Percentiles rank a stretch among this genome's conserved stretches.
phyloP scores from a whole-genome alignment of 2,888 invertebrate species.

The Cheilosia vulpina region DNA sequence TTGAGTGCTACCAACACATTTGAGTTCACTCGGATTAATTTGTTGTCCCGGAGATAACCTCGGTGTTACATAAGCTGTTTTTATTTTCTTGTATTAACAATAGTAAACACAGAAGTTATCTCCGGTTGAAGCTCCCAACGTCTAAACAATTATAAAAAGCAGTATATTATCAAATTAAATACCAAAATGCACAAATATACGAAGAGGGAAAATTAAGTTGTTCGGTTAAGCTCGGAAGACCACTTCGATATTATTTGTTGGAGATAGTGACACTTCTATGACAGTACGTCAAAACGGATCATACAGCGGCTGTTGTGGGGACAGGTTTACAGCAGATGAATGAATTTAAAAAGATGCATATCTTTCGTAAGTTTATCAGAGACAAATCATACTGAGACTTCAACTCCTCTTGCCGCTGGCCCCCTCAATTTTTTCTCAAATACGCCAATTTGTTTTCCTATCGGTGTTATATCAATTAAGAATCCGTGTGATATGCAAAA shows the following conservation, averaged over 20 bases:
- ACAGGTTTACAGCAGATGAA: too few species aligned
- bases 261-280: conserved; percentile 12
- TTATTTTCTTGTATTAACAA: not conserved
- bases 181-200: not conserved
- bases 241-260: not conserved
- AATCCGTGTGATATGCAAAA: too few species aligned
- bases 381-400: too few species aligned
- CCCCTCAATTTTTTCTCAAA: too few species aligned
- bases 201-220: not conserved
- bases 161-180: not conserved
- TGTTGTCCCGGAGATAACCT: conserved; percentile 61
- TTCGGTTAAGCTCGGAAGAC: not conserved
- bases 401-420: too few species aligned
- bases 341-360: too few species aligned
- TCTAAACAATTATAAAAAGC: not conserved
- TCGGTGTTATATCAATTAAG: too few species aligned
- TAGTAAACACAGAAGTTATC: not conserved
- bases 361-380: too few species aligned
- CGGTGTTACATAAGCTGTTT: conserved; percentile 56
- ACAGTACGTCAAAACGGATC: conserved; percentile 1
- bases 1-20: not conserved
- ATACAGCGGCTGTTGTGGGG: too few species aligned
- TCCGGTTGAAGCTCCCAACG: not conserved
- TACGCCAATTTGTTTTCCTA: too few species aligned
- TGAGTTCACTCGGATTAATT: not conserved